These are phyloP conservation scores for Hipparchia sbordonii DNA, from an alignment of 2,888 invertebrate species.

Conservation along the genomic window DNA sequence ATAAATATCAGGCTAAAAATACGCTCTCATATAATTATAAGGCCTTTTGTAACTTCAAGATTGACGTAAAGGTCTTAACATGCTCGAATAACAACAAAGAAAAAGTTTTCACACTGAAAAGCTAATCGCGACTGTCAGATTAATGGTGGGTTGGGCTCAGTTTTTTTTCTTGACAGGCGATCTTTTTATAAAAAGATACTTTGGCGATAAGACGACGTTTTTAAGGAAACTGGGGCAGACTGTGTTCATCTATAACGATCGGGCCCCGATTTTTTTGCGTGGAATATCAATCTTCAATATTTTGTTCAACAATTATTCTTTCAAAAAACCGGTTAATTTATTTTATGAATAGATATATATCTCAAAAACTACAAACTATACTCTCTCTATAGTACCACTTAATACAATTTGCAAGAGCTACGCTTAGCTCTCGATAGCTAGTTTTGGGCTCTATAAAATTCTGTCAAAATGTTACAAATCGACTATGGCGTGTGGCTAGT, in stretches of 20 bases:
- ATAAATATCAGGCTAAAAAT: background rate
- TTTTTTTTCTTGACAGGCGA: constrained; percentile 18
- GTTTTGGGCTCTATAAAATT: no score
- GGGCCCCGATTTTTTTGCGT: background rate
- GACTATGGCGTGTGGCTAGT: no score
- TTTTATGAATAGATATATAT: no score
- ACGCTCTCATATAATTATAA: background rate
- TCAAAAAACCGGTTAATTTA: no score
- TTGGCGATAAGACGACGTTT: constrained; percentile 55
- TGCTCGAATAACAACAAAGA: constrained; percentile 16
- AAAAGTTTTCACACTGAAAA: constrained; percentile 16
- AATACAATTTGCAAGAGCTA: no score
- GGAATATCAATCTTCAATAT: background rate
- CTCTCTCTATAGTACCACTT: no score
- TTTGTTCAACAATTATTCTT: no score
- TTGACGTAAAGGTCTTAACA: constrained; percentile 22
- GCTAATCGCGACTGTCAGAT: constrained; percentile 18
- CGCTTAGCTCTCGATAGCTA: no score
- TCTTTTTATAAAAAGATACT: constrained; percentile 46
- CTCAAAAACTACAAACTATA: no score
- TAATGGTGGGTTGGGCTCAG: constrained; percentile 18
- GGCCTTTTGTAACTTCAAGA: constrained; percentile 16
- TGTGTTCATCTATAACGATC: constrained; percentile 63
- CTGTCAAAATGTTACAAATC: no score
- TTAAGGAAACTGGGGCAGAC: constrained; percentile 55